Evolutionary conservation across 1,140 invertebrate genomes (phyloP).

Genomic region (Tribolium madens): DNA sequence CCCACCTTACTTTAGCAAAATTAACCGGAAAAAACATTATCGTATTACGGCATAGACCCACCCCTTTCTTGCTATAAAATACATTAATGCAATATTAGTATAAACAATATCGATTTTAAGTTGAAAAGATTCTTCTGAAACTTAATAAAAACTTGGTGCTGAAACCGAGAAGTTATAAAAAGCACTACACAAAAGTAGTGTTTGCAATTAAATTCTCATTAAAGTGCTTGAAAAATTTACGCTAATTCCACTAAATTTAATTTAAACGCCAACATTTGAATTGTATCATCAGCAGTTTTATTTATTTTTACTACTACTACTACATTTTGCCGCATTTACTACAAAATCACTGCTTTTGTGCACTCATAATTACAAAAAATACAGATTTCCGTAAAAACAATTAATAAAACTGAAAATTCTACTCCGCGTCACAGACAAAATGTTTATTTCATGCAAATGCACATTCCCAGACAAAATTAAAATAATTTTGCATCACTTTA

Average conservation of each 20-base stretch:
- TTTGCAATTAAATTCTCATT: conserved; percentile 20
- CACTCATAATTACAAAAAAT: too few species aligned
- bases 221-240: neutral
- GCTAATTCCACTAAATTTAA: neutral
- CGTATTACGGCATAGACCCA: neutral
- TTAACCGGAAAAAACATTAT: conserved; percentile 13
- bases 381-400: too few species aligned
- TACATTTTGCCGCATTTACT: too few species aligned
- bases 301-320: neutral
- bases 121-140: neutral
- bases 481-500: too few species aligned
- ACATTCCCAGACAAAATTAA: too few species aligned
- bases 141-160: neutral
- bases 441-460: too few species aligned
- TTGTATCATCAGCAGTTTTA: neutral
- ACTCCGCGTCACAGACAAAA: too few species aligned
- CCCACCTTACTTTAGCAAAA: neutral
- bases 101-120: neutral
- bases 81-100: neutral
- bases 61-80: neutral
- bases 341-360: too few species aligned
- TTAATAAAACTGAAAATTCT: too few species aligned
- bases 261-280: neutral
- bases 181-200: conserved; percentile 14
- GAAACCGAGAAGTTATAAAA: neutral